phyloP scores from a whole-genome alignment of 1,140 invertebrate species.

The Drosophila truncata region DNA sequence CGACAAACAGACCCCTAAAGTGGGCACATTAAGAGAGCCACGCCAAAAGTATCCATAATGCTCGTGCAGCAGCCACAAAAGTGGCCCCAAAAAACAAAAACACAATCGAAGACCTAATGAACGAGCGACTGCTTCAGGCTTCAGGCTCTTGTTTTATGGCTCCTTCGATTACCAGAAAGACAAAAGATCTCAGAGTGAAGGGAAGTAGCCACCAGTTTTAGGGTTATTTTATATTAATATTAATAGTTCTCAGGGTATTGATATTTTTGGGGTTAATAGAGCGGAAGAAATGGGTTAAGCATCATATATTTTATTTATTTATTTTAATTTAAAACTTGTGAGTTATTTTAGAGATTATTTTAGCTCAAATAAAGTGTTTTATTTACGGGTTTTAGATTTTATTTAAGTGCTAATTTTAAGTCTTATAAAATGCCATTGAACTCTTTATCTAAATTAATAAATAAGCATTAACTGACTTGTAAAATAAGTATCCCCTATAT shows the following conservation, averaged over 20 bases:
- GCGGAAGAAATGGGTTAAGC: background rate
- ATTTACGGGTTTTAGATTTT: background rate
- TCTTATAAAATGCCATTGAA: background rate
- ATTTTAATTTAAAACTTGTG: background rate
- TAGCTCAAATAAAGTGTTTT: background rate
- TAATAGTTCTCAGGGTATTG: conserved; percentile 8
- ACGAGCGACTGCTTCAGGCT: conserved; percentile 14
- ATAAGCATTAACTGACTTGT: background rate
- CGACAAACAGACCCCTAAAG: conserved; percentile 49
- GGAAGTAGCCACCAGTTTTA: conserved; percentile 27
- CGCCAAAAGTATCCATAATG: conserved; percentile 43
- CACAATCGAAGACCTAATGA: conserved; percentile 55
- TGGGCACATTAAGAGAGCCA: conserved; percentile 59
- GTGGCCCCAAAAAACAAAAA: conserved; percentile 39
- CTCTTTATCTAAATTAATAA: background rate
- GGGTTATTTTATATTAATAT: conserved; percentile 18
- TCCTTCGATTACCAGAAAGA: conserved; percentile 38
- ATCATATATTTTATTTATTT: too few species aligned
- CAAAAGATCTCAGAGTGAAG: conserved; percentile 46
- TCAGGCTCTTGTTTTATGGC: conserved; percentile 49
- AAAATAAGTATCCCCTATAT: background rate
- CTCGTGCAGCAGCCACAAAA: conserved; percentile 20
- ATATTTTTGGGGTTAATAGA: conserved; percentile 1
- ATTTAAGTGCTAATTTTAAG: background rate
- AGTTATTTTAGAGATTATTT: background rate